A percentile compares a stretch with the other conserved stretches of the same genome.
Evolutionary conservation across 2,888 invertebrate genomes (phyloP).

Genomic region (Alviniconcha strummeri): DNA sequence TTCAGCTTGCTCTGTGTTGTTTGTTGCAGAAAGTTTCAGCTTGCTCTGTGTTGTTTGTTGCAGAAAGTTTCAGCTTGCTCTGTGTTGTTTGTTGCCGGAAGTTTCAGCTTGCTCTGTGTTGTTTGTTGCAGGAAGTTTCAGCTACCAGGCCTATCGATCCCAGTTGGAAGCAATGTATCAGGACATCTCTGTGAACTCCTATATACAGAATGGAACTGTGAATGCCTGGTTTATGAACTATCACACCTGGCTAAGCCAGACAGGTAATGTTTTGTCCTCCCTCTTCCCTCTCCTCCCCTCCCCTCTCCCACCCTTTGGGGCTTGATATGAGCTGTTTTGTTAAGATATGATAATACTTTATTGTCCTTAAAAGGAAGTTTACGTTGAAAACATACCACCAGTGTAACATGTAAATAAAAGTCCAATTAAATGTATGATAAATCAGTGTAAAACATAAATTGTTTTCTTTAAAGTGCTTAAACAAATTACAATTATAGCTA

Average conservation of each 20-base stretch:
- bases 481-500: no score
- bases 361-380: no score
- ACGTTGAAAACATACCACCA: no score
- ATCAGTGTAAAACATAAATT: no score
- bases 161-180: slow-evolving; percentile 48
- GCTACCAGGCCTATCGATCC: slow-evolving; percentile 51
- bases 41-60: slow-evolving; percentile 25
- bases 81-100: slow-evolving; percentile 46
- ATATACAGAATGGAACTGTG: slow-evolving; percentile 56
- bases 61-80: not conserved
- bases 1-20: slow-evolving; percentile 43
- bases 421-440: no score
- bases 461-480: no score
- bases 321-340: no score
- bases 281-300: no score
- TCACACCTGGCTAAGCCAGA: slow-evolving; percentile 43
- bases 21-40: slow-evolving; percentile 54
- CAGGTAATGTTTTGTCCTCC: slow-evolving; percentile 30
- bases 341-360: no score
- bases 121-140: slow-evolving; percentile 52
- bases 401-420: no score
- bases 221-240: slow-evolving; percentile 59
- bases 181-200: slow-evolving; percentile 44
- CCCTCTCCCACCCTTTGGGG: no score
- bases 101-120: slow-evolving; percentile 44